Evolutionary conservation across 2,888 invertebrate species (phyloP), one percentile per base, ranked within the genome.

Genomic region (Pseudococcus jackbeardsleyi): DNA sequence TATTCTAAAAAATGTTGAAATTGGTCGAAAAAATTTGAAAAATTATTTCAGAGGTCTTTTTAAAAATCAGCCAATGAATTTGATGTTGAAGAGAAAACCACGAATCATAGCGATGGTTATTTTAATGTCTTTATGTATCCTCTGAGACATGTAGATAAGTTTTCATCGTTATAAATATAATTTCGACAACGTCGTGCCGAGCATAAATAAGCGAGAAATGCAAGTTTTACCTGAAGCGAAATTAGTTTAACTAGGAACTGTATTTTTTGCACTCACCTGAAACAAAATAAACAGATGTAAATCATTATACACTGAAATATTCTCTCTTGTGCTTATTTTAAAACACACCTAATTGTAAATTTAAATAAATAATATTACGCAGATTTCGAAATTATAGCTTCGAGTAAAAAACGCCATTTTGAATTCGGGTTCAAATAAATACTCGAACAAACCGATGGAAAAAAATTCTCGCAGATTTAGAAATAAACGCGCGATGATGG

Each of bases 191-290:
- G 64, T 22, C 19, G 22, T 22, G 22, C 22, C 64, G 64, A 64
- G 64, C 64, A 64, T 64, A 11, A 64, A 22, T 64, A 22, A 64
- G 22, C 22, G 15, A 64, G 15, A 22, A 64, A 64, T 22, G 19
- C 19, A 22, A 22, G 22, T 64, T 12, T 59, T 64, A 64, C 64
- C 64, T 64, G 64, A 64, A 22, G 22, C 64, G 64, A 19, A 22
- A 22, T 22, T 64, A 64, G 19, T 64, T 19, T 50, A 15, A 15
- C 15, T n/a, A 54, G n/a, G 8, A 11, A 17, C 5, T 59, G n/a
- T 59, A 22, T 64, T 22, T 64, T 64, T 64, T 64, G 3, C 64
- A 64, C 64, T 64, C 64, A 64, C 64, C 64, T 64, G 64, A 64
- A 64, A 64, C 64, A 64, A 64, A 64, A 9, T 64, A 64, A 64